Percentiles rank a stretch among this genome's conserved stretches.
Conservation (phyloP, 2,113 vertebrate species). For the Mirounga angustirostris region DNA sequence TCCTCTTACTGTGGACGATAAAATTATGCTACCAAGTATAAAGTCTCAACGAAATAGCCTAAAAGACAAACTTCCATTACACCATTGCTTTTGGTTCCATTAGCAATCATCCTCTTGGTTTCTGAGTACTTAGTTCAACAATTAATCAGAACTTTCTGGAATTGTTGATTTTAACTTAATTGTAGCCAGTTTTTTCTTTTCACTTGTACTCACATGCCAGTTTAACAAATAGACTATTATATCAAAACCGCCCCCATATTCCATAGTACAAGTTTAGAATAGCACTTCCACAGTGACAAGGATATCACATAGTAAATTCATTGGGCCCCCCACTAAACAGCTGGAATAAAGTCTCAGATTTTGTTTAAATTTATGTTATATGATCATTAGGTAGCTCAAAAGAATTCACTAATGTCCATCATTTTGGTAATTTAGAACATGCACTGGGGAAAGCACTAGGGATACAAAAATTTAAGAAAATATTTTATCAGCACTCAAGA, state of each 20-base stretch:
- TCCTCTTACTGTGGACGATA: background rate
- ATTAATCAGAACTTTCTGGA: background rate
- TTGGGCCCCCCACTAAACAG: background rate
- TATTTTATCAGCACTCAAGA: background rate
- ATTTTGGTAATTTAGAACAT: background rate
- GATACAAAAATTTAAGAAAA: background rate
- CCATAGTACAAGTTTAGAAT: background rate
- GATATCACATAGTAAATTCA: background rate
- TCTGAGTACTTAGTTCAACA: background rate
- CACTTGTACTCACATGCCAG: background rate
- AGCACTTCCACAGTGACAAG: background rate
- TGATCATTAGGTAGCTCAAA: background rate
- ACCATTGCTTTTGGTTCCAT: background rate
- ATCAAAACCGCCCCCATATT: background rate
- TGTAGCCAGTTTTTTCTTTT: background rate
- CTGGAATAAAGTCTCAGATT: background rate
- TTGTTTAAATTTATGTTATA: background rate
- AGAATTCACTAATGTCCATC: background rate
- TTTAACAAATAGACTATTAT: background rate
- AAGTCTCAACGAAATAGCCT: background rate
- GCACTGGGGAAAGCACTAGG: background rate
- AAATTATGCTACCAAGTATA: background rate
- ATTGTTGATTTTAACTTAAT: constrained; percentile 28
- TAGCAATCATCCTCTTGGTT: background rate
- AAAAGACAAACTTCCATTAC: background rate